Evolutionary conservation across 1,140 invertebrate species (phyloP), one percentile per base, ranked within the genome.

Genomic region (Anastatus disparis): DNA sequence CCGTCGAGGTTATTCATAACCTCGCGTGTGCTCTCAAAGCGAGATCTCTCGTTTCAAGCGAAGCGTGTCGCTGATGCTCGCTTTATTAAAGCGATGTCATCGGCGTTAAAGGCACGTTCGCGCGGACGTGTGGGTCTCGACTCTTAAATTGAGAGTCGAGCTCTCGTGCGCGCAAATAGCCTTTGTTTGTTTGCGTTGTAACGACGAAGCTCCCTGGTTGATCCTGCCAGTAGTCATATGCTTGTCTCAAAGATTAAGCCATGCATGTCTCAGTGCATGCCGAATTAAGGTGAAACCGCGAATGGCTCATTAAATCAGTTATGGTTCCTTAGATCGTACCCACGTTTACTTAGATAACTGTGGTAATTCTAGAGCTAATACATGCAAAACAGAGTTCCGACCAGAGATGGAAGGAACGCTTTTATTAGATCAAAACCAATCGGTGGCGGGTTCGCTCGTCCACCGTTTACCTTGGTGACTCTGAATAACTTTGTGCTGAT

Each of bases 271-370:
- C 86, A 92, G 91, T 91, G 89, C 87, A 89, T 86, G 85, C 89
- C 84, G 83, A 82, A 86, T 89, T 86, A 90, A 87, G 84, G 90
- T 89, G 90, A 92, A 91, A 91, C 91, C 87, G 90, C 91, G 89
- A 91, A 92, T 89, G 90, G 91, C 90, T 92, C 90, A 92, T 89
- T 92, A 91, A 87, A 91, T 91, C 90, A 91, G 90, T 91, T 90
- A 89, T 69, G 56, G 66, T 69, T 92, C 90, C 63, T 76, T 73
- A 70, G 62, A 76, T 76, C 65, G 59, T 62, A 88, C 79, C 79
- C 84, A 86, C 84, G 84, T 82, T 89, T 93, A 93, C 90, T 90
- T 93, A 92, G 92, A 94, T 94, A 94, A 94, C 92, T 91, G 92
- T 92, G 90, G 91, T 70, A 70, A 62, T 89, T 92, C 91, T 92